Base-by-base conservation (phyloP, 2,888 invertebrate species). In the Mystacides longicornis region DNA sequence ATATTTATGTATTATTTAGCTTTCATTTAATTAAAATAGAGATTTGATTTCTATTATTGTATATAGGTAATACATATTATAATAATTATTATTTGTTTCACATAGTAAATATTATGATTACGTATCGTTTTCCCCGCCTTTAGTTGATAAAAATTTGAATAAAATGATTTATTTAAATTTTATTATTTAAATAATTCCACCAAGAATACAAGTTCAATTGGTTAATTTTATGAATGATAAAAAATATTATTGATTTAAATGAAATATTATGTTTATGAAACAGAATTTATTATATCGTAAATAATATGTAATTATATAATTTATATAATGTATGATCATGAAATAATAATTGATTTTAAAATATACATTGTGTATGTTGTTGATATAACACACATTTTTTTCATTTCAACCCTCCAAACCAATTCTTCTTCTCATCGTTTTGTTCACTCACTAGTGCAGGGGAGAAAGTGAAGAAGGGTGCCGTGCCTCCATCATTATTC, bases 291-390 rank as follows among this genome's bases (percentile, higher is more conserved):
- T n/a, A n/a, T n/a, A n/a, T n/a, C n/a, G n/a, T n/a, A n/a, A n/a
- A n/a, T n/a, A n/a, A n/a, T n/a, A n/a, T n/a, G n/a, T n/a, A n/a
- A n/a, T n/a, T n/a, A 43, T 43, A 43, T 43, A 11, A 48, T 21
- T 48, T 48, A 18, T 9, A 48, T 55, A n/a, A n/a, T n/a, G n/a
- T n/a, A n/a, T n/a, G n/a, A n/a, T n/a, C n/a, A n/a, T n/a, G n/a
- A n/a, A n/a, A n/a, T n/a, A n/a, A n/a, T n/a, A n/a, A n/a, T n/a
- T n/a, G n/a, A n/a, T n/a, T n/a, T n/a, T n/a, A 55, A 58, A 60
- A 60, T 57, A 59, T 61, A 61, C 61, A 61, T 56, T 61, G 61
- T 61, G 61, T 61, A 61, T 61, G 61, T 61, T 61, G 61, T 61
- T 61, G 57, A 61, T 23, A 57, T 27, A 49, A n/a, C n/a, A n/a